A percentile compares a stretch with the other conserved stretches of the same genome.
phyloP scores from a whole-genome alignment of 37 sponge, comb jelly and placozoan species.

The Beroe ovata region DNA sequence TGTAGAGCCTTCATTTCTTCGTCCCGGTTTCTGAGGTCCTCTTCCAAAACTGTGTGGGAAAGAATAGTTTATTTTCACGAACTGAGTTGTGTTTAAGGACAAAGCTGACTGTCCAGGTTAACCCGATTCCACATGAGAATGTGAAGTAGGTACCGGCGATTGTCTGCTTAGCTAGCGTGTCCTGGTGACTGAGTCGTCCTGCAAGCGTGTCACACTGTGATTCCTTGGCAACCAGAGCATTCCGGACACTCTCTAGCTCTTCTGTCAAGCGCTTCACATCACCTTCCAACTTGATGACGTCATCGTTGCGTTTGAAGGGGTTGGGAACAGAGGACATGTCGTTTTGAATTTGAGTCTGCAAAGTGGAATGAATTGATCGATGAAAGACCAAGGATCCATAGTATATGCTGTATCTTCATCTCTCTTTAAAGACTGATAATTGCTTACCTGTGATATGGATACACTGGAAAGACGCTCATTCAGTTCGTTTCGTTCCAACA shows the following conservation, averaged over 20 bases:
- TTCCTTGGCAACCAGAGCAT: not conserved
- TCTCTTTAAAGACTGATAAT: no score
- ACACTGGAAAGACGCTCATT: constrained; percentile 20
- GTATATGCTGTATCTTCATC: no score
- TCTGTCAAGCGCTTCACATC: not conserved
- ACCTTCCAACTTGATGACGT: constrained; percentile 25
- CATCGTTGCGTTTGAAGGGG: constrained; percentile 36
- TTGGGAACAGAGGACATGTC: constrained; percentile 52
- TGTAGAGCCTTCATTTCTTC: not conserved
- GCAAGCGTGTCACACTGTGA: constrained; percentile 54
- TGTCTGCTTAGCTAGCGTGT: not conserved
- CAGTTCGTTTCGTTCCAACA: constrained; percentile 15
- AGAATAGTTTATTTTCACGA: no score
- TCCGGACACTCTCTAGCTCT: not conserved
- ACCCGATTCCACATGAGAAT: no score
- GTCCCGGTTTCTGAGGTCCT: not conserved
- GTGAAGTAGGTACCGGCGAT: not conserved
- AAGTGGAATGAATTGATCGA: no score
- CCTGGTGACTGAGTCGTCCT: constrained; percentile 19
- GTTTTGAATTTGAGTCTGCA: constrained; percentile 11
- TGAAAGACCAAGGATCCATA: no score
- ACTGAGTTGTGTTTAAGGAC: no score
- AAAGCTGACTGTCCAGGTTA: no score
- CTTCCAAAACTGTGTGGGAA: constrained; percentile 3
- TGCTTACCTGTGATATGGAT: not conserved